A percentile compares a stretch with the other conserved stretches of the same genome.
Conservation (phyloP, 2,113 vertebrate species). For the Brachypodius melanocephalos region DNA sequence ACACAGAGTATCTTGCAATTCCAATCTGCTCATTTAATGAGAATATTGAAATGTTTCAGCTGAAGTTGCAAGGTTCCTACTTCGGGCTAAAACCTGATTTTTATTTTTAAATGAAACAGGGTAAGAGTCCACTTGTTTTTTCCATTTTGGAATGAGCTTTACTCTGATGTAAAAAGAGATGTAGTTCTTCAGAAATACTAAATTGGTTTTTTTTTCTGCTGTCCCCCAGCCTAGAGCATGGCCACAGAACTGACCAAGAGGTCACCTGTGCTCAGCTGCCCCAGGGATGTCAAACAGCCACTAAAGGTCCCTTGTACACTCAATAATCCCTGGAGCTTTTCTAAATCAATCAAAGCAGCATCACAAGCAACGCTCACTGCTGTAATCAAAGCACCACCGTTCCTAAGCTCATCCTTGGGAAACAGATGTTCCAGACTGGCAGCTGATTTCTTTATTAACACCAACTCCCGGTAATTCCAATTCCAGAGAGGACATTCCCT, state of each 20-base stretch:
- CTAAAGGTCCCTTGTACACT: background rate
- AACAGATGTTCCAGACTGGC: background rate
- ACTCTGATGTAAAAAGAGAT: background rate
- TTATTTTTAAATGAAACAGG: background rate
- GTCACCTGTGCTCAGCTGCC: background rate
- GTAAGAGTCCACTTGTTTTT: background rate
- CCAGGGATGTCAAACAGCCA: accelerated
- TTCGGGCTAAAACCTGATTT: background rate
- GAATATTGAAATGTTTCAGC: background rate
- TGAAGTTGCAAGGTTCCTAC: background rate
- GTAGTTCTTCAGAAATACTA: background rate
- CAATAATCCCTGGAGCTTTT: accelerated
- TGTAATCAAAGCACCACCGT: background rate
- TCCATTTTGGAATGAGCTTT: background rate
- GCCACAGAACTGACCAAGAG: accelerated
- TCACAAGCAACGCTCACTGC: background rate
- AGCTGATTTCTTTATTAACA: background rate
- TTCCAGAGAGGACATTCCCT: background rate
- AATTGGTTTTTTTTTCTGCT: accelerated
- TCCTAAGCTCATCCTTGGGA: background rate
- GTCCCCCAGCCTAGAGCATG: background rate
- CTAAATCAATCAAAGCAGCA: background rate
- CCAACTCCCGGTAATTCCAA: accelerated
- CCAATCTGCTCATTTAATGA: slow-evolving; percentile 20
- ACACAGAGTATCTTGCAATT: background rate